A percentile compares a stretch with the other conserved stretches of the same genome.
Evolutionary conservation across 92 coral and sea anemone genomes (phyloP).

Genomic region (Siderastrea siderea): DNA sequence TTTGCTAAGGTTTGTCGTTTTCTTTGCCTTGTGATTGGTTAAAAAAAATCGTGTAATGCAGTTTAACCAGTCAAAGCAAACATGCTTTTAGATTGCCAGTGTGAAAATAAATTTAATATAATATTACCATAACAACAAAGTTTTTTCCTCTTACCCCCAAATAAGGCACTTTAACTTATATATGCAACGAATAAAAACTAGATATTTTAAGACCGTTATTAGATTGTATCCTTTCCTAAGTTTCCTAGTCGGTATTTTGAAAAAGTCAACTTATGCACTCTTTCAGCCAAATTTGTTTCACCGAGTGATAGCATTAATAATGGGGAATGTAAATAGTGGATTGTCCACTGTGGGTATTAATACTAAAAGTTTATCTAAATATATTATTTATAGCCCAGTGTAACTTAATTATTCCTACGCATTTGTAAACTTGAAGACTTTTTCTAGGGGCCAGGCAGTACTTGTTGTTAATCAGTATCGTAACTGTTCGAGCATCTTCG

Average conservation of each 20-base stretch:
- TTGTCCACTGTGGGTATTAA: slow-evolving; percentile 8
- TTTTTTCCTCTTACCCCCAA: neutral
- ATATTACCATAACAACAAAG: neutral
- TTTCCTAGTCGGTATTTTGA: neutral
- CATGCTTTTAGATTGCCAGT: neutral
- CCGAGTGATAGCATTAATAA: neutral
- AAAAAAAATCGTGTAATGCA: no score
- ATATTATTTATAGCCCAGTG: slow-evolving; percentile 33
- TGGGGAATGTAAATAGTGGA: neutral
- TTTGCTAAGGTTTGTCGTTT: neutral
- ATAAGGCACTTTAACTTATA: neutral
- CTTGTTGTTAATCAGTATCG: neutral
- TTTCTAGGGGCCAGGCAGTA: neutral
- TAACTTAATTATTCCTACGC: slow-evolving; percentile 13
- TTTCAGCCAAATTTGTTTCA: neutral
- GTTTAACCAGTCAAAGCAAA: no score
- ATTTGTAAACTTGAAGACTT: slow-evolving; percentile 21
- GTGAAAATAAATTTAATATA: neutral
- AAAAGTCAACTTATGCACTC: neutral
- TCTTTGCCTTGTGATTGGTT: neutral
- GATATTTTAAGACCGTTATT: neutral
- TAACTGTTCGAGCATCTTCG: neutral
- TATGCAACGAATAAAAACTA: neutral
- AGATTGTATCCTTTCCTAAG: neutral
- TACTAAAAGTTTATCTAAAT: neutral